Conservation (phyloP, 2,113 vertebrate genomes). For the Lophius piscatorius region DNA sequence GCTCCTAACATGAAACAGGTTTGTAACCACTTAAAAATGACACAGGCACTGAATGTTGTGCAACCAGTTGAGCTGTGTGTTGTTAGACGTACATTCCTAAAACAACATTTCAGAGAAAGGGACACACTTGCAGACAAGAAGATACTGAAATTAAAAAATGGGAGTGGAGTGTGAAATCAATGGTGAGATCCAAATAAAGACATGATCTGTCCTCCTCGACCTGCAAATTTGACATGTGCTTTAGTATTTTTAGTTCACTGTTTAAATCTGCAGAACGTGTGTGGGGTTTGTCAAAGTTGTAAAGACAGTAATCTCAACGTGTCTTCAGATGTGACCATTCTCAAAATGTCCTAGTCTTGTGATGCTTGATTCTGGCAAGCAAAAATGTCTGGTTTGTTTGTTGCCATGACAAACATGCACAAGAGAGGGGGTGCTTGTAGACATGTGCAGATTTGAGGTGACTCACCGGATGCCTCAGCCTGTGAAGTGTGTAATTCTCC, state of each 20-base stretch:
- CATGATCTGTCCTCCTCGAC: too few species aligned
- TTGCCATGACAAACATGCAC: not conserved
- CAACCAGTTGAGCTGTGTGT: constrained; percentile 61
- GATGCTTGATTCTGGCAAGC: not conserved
- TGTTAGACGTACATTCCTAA: constrained; percentile 46
- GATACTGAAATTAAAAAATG: not conserved
- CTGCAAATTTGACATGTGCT: not conserved
- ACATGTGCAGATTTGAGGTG: constrained; percentile 11
- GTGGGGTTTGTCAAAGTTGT: too few species aligned
- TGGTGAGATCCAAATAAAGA: not conserved
- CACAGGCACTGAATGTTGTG: constrained; percentile 61
- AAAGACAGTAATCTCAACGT: too few species aligned
- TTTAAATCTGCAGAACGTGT: too few species aligned
- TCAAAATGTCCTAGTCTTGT: too few species aligned
- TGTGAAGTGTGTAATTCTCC: constrained; percentile 61
- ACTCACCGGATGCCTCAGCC: constrained; percentile 80
- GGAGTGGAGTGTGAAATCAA: not conserved
- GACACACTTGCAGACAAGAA: not conserved
- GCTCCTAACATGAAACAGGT: not conserved
- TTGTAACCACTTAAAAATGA: not conserved
- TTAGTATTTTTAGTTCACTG: too few species aligned
- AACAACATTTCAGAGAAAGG: not conserved
- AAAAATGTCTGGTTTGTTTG: not conserved
- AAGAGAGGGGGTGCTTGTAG: constrained; percentile 8
- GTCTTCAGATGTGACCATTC: too few species aligned